Conservation (phyloP, 2,113 vertebrate species). For the Regulus satrapa region DNA sequence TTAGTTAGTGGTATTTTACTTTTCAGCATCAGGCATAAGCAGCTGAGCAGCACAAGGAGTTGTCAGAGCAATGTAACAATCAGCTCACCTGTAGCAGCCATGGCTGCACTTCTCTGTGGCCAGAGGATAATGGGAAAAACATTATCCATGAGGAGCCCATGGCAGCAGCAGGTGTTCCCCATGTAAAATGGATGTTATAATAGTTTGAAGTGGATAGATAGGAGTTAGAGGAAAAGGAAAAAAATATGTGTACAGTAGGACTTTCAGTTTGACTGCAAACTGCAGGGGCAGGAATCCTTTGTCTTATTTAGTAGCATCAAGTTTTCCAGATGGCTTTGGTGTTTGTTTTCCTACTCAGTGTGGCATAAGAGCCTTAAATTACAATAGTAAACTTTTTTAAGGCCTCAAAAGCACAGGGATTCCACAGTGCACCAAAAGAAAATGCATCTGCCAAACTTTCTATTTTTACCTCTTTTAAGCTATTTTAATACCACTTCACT, state of each 20-base stretch:
- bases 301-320: not conserved
- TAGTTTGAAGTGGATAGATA: not conserved
- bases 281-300: not conserved
- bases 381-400: not conserved
- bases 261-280: not conserved
- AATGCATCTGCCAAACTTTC: conserved; percentile 11
- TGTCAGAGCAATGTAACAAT: not conserved
- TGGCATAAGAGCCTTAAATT: not conserved
- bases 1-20: not conserved
- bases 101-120: not conserved
- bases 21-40: not conserved
- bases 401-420: not conserved
- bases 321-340: not conserved
- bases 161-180: not conserved
- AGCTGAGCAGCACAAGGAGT: not conserved
- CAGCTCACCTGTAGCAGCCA: not conserved
- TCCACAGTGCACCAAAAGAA: not conserved
- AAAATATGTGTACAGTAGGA: not conserved
- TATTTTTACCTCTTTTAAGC: conserved; percentile 1
- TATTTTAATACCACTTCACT: conserved; percentile 32
- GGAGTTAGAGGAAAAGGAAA: not conserved
- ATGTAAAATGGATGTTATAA: not conserved
- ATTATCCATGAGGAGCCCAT: not conserved
- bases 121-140: not conserved
- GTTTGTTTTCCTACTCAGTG: not conserved